These are phyloP conservation scores for Polydrusus tereticollis DNA, from an alignment of 2,888 invertebrate species.

Conservation along the genomic window DNA sequence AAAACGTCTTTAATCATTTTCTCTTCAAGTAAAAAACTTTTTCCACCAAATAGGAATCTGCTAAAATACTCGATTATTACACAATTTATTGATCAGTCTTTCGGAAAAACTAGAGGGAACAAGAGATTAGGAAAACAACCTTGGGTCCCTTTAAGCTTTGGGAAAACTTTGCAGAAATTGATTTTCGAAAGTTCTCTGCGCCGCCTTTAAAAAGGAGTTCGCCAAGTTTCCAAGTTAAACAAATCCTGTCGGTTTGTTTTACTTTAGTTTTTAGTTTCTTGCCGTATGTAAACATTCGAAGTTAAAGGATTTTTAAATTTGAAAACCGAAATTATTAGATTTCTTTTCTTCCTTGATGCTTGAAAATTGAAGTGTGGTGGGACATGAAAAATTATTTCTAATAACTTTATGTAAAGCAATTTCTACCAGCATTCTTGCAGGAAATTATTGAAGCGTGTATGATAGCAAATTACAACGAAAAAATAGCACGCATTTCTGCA, in stretches of 20 bases:
- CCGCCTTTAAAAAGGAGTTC: slow-evolving; percentile 1
- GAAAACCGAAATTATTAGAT: background rate
- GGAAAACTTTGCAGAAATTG: slow-evolving; percentile 2
- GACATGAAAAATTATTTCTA: too few relatives aligned
- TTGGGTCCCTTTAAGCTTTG: background rate
- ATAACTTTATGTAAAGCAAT: too few relatives aligned
- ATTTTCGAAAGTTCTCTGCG: slow-evolving; percentile 2
- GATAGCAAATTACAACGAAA: too few relatives aligned
- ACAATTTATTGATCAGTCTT: slow-evolving; percentile 3
- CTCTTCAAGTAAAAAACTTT: background rate
- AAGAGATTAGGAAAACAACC: slow-evolving; percentile 5
- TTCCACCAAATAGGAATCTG: background rate
- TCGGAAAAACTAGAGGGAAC: background rate
- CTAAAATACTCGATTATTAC: slow-evolving; percentile 5
- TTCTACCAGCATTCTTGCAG: too few relatives aligned
- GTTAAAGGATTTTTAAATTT: slow-evolving; percentile 6
- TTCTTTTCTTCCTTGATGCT: background rate
- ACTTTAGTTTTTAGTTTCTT: slow-evolving; percentile 10
- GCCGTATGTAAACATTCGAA: slow-evolving; percentile 3
- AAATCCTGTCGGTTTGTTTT: slow-evolving; percentile 17
- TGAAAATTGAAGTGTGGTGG: background rate
- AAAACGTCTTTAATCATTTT: background rate
- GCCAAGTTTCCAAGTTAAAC: slow-evolving; percentile 9
- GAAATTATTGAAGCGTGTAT: too few relatives aligned
- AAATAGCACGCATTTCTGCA: too few relatives aligned